Percentiles rank a stretch among this genome's conserved stretches.
phyloP scores from a whole-genome alignment of 2,113 vertebrate genomes.

The Oryzias javanicus region DNA sequence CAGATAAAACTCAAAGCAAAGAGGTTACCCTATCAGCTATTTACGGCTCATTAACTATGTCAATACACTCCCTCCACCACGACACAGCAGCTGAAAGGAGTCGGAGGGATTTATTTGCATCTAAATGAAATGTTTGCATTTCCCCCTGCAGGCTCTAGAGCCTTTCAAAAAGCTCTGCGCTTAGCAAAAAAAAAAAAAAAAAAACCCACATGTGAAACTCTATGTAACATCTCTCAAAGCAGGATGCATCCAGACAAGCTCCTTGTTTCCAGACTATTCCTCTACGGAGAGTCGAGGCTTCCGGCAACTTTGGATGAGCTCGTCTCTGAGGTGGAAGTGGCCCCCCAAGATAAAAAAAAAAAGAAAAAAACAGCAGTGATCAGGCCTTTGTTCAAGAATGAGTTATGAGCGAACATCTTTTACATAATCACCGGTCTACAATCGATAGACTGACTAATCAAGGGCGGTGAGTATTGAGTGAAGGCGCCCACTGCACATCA shows the following conservation, averaged over 20 bases:
- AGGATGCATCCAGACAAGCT: conserved; percentile 5
- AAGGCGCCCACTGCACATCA: conserved; percentile 57
- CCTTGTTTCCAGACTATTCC: neutral
- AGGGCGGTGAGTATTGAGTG: conserved; percentile 67
- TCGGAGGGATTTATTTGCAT: conserved; percentile 67
- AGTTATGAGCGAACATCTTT: conserved; percentile 64
- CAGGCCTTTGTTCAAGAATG: conserved; percentile 55
- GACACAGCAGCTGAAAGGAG: conserved; percentile 64
- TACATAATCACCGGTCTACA: conserved; percentile 69
- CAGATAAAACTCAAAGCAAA: conserved; percentile 50
- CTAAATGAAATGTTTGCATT: conserved; percentile 64
- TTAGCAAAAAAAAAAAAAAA: conserved; percentile 20
- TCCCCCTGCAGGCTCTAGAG: conserved; percentile 44
- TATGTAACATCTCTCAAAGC: neutral
- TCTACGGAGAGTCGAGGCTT: conserved; percentile 4
- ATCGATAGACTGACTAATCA: conserved; percentile 72
- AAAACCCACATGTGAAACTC: too few relatives aligned
- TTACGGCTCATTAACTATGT: conserved; percentile 71
- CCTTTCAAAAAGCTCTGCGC: conserved; percentile 10
- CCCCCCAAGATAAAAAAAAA: too few relatives aligned
- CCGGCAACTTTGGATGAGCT: conserved; percentile 2
- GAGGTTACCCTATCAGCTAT: conserved; percentile 63
- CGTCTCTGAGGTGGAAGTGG: too few relatives aligned
- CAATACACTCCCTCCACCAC: conserved; percentile 60
- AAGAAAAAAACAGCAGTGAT: conserved; percentile 8